Conservation (phyloP, 2,113 vertebrate species). For the Suncus etruscus region DNA sequence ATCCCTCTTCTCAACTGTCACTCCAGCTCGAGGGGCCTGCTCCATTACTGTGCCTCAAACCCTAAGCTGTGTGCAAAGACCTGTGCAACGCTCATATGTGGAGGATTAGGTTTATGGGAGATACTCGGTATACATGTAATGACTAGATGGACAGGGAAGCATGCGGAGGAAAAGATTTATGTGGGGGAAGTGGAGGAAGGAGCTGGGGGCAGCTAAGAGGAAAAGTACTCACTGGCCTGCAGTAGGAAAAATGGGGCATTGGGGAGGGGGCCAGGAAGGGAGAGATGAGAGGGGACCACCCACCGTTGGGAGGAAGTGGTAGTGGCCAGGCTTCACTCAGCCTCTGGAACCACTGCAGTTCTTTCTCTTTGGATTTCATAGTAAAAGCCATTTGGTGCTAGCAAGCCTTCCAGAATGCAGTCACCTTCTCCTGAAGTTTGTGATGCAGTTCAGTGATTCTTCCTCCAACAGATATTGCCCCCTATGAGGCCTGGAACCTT, state of each 20-base stretch:
- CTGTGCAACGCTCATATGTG: neutral
- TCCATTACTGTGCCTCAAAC: neutral
- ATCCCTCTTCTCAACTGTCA: neutral
- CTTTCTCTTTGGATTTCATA: conserved; percentile 83
- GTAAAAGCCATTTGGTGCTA: conserved; percentile 85
- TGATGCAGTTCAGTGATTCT: conserved; percentile 57
- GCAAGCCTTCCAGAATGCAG: conserved; percentile 85
- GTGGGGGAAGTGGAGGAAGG: neutral
- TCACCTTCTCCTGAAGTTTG: conserved; percentile 79
- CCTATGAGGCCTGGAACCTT: conserved; percentile 39
- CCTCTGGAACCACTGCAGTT: conserved; percentile 79
- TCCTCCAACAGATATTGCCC: conserved; percentile 66
- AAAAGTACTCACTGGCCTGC: neutral
- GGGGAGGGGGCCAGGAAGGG: neutral
- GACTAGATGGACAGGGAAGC: too few species aligned
- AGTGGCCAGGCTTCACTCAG: conserved; percentile 58
- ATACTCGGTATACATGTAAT: neutral
- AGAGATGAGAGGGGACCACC: neutral
- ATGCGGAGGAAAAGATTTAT: neutral
- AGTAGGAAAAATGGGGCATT: neutral
- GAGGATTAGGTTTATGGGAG: neutral
- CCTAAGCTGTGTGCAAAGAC: neutral
- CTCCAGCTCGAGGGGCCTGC: neutral
- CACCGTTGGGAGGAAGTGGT: conserved; percentile 57
- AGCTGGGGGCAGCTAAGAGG: neutral